A percentile compares a stretch with the other conserved stretches of the same genome.
Evolutionary conservation across 2,888 invertebrate genomes (phyloP).

Genomic region (Thereva unica): DNA sequence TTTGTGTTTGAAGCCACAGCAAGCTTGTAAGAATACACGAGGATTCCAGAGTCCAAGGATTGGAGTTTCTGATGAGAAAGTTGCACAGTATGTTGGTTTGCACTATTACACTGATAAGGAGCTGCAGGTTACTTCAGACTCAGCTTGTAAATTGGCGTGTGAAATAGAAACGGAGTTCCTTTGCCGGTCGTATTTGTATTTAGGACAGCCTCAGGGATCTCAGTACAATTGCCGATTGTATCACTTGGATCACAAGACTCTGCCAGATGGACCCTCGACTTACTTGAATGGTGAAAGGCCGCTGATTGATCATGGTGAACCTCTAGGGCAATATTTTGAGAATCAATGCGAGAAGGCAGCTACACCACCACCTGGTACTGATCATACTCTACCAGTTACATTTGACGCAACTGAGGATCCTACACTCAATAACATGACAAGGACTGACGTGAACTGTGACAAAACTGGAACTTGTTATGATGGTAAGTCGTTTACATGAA

Average conservation of each 20-base stretch:
- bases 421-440: conserved; percentile 72
- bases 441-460: conserved; percentile 86
- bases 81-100: conserved; percentile 87
- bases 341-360: conserved; percentile 76
- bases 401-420: conserved; percentile 79
- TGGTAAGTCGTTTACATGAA: conserved; percentile 63
- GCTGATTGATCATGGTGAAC: conserved; percentile 86
- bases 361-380: conserved; percentile 53
- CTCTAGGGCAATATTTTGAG: conserved; percentile 87
- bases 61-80: conserved; percentile 88
- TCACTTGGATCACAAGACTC: conserved; percentile 88
- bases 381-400: conserved; percentile 71
- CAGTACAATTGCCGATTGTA: conserved; percentile 91
- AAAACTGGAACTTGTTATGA: conserved; percentile 94
- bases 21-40: conserved; percentile 84
- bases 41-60: conserved; percentile 80
- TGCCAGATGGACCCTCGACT: conserved; percentile 90
- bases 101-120: conserved; percentile 95
- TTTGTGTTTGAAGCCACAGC: conserved; percentile 83
- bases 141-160: conserved; percentile 87
- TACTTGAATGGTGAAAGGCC: conserved; percentile 89
- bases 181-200: conserved; percentile 80
- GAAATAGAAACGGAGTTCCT: conserved; percentile 92
- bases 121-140: conserved; percentile 84
- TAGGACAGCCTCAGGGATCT: conserved; percentile 68